Conservation (phyloP, 2,888 invertebrate species). For the Drosophila differens region DNA sequence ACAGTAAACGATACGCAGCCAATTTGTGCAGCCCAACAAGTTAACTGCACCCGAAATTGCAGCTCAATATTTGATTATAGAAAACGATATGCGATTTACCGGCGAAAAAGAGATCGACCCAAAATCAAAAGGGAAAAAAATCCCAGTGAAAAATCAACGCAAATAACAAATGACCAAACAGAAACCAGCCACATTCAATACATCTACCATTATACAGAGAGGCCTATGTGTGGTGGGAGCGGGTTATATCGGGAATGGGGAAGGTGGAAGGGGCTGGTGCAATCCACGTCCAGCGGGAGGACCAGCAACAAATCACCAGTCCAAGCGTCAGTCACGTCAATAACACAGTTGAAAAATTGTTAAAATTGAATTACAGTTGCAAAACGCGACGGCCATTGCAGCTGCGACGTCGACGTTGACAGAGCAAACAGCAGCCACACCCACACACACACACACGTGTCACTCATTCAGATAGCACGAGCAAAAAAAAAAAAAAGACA, state of each 20-base stretch:
- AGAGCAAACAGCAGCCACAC: slow-evolving; percentile 59
- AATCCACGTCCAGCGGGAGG: slow-evolving; percentile 2
- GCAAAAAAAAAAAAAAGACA: neutral
- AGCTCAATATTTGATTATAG: slow-evolving; percentile 76
- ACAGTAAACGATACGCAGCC: slow-evolving; percentile 23
- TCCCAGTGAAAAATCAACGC: slow-evolving; percentile 59
- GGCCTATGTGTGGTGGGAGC: slow-evolving; percentile 19
- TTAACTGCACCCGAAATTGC: slow-evolving; percentile 67
- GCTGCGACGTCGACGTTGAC: slow-evolving; percentile 47
- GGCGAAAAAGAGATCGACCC: slow-evolving; percentile 11
- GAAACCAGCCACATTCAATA: slow-evolving; percentile 28
- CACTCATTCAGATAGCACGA: slow-evolving; percentile 35
- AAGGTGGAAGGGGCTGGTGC: neutral
- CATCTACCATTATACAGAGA: slow-evolving; percentile 1
- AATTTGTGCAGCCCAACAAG: slow-evolving; percentile 46
- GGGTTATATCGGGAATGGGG: neutral
- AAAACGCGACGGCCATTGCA: slow-evolving; percentile 73
- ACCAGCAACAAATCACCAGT: slow-evolving; percentile 80
- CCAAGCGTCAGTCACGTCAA: slow-evolving; percentile 82
- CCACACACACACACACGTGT: slow-evolving; percentile 25
- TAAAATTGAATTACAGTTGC: slow-evolving; percentile 83
- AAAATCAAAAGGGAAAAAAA: slow-evolving; percentile 27
- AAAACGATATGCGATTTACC: slow-evolving; percentile 56
- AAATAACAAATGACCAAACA: slow-evolving; percentile 76
- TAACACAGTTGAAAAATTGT: slow-evolving; percentile 84